A percentile compares a stretch with the other conserved stretches of the same genome.
Evolutionary conservation across 2,888 invertebrate species (phyloP).

Genomic region (Leptopilina syphax): DNA sequence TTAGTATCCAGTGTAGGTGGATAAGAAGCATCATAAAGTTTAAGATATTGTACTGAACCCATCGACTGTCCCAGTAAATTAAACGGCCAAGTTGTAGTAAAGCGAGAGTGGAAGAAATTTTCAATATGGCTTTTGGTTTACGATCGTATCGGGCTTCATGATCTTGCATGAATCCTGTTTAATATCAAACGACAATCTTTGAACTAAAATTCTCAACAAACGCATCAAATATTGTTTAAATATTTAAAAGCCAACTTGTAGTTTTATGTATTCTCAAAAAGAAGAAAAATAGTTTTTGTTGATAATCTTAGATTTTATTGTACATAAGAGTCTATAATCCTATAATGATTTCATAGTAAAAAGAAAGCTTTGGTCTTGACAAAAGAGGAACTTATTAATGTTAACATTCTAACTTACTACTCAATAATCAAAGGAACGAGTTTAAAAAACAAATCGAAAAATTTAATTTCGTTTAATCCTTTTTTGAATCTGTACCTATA

Average conservation of each 20-base stretch:
- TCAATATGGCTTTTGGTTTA: constrained; percentile 32
- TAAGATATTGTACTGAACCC: constrained; percentile 52
- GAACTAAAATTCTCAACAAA: constrained; percentile 43
- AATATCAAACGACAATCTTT: constrained; percentile 41
- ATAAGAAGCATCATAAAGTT: constrained; percentile 56
- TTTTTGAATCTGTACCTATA: too few relatives aligned
- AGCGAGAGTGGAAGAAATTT: constrained; percentile 36
- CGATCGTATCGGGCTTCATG: constrained; percentile 6
- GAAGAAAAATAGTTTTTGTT: too few relatives aligned
- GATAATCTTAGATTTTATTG: too few relatives aligned
- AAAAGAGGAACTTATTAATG: too few relatives aligned
- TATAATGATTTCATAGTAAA: too few relatives aligned
- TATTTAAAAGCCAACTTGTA: neutral
- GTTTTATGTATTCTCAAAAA: neutral
- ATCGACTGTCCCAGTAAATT: constrained; percentile 40
- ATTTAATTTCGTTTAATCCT: too few relatives aligned
- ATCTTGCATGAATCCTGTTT: neutral
- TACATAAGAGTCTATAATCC: too few relatives aligned
- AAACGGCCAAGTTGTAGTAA: constrained; percentile 15
- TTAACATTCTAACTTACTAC: too few relatives aligned
- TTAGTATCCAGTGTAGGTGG: constrained; percentile 53
- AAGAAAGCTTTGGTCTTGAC: too few relatives aligned
- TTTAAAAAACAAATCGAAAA: too few relatives aligned
- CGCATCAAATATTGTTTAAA: neutral
- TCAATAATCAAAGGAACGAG: too few relatives aligned